These are phyloP conservation scores for Tolmerus cingulatus DNA, from an alignment of 2,888 invertebrate genomes.

Conservation along the genomic window DNA sequence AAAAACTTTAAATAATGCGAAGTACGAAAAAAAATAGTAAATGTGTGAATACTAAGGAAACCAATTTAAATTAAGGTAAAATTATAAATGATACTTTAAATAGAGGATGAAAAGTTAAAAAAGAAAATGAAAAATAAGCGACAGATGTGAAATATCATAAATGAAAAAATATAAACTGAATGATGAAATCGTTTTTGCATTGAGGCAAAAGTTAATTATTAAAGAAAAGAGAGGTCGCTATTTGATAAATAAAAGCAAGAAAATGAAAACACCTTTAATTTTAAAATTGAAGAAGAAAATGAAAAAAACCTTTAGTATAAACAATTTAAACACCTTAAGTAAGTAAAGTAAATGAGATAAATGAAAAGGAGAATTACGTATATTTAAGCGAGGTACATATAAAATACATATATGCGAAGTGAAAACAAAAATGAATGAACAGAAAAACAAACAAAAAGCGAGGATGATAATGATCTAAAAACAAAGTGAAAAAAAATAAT, in stretches of 20 bases:
- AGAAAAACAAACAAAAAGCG: background rate
- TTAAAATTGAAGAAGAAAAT: background rate
- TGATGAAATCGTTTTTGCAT: background rate
- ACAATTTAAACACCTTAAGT: conserved; percentile 2
- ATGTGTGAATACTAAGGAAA: conserved; percentile 25
- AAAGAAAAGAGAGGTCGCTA: background rate
- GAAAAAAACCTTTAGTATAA: background rate
- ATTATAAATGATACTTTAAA: background rate
- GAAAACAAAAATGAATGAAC: background rate
- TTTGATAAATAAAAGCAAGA: background rate
- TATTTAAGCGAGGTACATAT: conserved; percentile 13
- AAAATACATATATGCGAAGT: background rate
- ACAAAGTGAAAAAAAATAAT: background rate
- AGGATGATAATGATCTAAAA: background rate
- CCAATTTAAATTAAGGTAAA: background rate
- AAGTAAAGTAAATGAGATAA: conserved; percentile 18
- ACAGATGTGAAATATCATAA: background rate
- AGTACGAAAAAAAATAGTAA: conserved; percentile 5
- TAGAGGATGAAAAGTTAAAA: background rate
- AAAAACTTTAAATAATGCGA: background rate
- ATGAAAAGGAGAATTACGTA: background rate
- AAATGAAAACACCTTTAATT: background rate
- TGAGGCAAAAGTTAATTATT: background rate
- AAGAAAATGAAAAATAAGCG: background rate
- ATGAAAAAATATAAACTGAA: background rate